Base-by-base conservation (phyloP, 2,797 vertebrate species). In the Austrolebias charrua region DNA sequence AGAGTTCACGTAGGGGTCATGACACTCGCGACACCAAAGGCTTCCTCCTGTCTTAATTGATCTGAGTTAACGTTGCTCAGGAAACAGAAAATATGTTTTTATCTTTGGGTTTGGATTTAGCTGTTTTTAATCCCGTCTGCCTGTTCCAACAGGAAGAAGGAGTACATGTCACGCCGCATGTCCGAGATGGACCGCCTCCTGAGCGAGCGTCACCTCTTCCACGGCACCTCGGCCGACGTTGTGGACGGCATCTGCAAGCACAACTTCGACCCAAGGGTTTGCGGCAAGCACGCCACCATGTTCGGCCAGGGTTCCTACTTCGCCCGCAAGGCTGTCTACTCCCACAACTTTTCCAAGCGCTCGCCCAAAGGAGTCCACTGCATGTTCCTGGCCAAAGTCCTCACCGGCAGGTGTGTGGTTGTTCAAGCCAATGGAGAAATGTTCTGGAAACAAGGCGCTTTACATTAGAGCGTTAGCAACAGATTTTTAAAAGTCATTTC, bases 301-400 rank as follows among this genome's bases (percentile, higher is more conserved):
- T 99, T 98, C 6, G 98, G 97, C 67, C 98, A 99, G 91, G 98
- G 98, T 79, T 98, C 97, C 87, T 99, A 99, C 87, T 99, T 99
- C 9, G 97, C 98, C 65, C 95, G 96, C 70, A 97, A 98, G 80
- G 96, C 96, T 0, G 95, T 96, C 76, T 99, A 99, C 82, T 98
- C 97, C 12, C 98, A 99, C 86, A 98, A 97, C 87, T 99, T 98
- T 86, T 97, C 97, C 83, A 97, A 96, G 64, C 93, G 95, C 69
- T 98, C 97, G 0, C 90, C 93, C 66, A 96, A 92, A 76, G 96
- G 98, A 33, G 88, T 98, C 64, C 98, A 98, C 90, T 99, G 95
- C 92, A 99, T 99, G 98, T 99, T 99, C 92, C 88, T 99, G 88
- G 97, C 95, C 66, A 99, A 99, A 92, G 96, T 98, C 45, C 93